Percentiles rank a stretch among this genome's conserved stretches.
phyloP scores from a whole-genome alignment of 2,888 invertebrate species.

The Agriopis leucophaearia region DNA sequence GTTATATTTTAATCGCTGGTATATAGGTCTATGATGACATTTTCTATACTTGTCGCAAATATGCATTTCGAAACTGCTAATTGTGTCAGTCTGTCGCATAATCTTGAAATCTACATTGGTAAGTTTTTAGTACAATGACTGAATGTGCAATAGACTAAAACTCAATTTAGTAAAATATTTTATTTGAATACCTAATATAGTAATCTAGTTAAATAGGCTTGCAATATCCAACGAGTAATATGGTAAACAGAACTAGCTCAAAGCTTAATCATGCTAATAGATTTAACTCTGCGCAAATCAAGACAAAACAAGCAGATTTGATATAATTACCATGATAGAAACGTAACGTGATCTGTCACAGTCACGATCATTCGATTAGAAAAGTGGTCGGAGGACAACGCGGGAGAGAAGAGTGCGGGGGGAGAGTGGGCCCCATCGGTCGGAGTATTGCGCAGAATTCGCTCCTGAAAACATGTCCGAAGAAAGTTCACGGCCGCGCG shows the following conservation, averaged over 20 bases:
- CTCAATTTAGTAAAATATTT: no score
- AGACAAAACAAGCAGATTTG: slow-evolving; percentile 15
- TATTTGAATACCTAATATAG: no score
- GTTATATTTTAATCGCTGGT: slow-evolving; percentile 72
- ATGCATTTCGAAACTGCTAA: slow-evolving; percentile 26
- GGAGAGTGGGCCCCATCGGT: slow-evolving; percentile 66
- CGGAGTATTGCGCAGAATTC: slow-evolving; percentile 82
- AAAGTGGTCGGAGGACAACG: slow-evolving; percentile 53
- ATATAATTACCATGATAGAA: slow-evolving; percentile 30
- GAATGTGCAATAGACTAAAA: no score
- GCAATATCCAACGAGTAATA: neutral
- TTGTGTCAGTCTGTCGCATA: neutral
- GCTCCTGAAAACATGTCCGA: slow-evolving; percentile 85
- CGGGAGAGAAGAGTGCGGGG: slow-evolving; percentile 58
- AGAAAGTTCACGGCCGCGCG: slow-evolving; percentile 87
- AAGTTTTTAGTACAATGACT: no score
- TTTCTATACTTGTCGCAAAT: slow-evolving; percentile 27
- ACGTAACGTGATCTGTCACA: slow-evolving; percentile 40
- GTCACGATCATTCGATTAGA: slow-evolving; percentile 46
- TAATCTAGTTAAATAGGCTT: neutral
- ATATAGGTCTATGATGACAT: slow-evolving; percentile 43
- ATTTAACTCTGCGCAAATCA: slow-evolving; percentile 15
- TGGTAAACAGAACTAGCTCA: neutral
- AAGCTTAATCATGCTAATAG: neutral
- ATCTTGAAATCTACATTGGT: no score